Evolutionary conservation across 2,888 invertebrate genomes (phyloP), one percentile per base, ranked within the genome.

Genomic region (Sialis lutaria): DNA sequence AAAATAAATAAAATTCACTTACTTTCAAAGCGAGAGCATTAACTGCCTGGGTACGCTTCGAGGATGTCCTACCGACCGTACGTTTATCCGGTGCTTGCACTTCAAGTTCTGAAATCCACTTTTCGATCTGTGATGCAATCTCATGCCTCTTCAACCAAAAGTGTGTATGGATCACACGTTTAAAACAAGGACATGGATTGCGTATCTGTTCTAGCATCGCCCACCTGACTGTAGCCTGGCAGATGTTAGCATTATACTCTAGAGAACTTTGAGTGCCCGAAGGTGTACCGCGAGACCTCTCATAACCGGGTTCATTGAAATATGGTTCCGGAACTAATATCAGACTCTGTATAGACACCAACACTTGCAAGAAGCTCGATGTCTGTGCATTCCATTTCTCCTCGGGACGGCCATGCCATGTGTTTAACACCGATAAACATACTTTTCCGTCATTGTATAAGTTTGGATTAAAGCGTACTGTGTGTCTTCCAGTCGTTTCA

Each of bases 301-400:
- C 92, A 68, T 89, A 92, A 46, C 92, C 91, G 13, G 92, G 91
- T 68, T 92, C 92, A 69, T 92, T 92, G 68, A 91, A 92, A 67
- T 91, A 92, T 47, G 91, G 91, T 68, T 92, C 91, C 47, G 89
- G 83, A 45, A 91, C 91, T 57, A 92, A 71, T 64, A 92, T 92
- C 58, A 92, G 69, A 41, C 89, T 89, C 67, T 92, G 91, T 62
- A 92, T 91, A 10, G 91, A 91, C 39, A 92, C 91, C 59, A 92
- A 73, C 51, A 92, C 90, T 82, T 86, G 85, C 50, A 93, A 72
- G 61, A 95, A 91, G 64, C 90, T 91, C 41, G 91, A 92, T 0
- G 92, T 93, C 64, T 91, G 89, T 51, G 92, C 84, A 68, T 91
- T 93, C 93, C 93, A 95, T 64, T 92, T 91, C 67, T 95, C 95